Percentiles rank a stretch among this genome's conserved stretches.
These are phyloP conservation scores for Malurus leucopterus DNA, from an alignment of 2,797 vertebrate genomes.

Conservation along the genomic window DNA sequence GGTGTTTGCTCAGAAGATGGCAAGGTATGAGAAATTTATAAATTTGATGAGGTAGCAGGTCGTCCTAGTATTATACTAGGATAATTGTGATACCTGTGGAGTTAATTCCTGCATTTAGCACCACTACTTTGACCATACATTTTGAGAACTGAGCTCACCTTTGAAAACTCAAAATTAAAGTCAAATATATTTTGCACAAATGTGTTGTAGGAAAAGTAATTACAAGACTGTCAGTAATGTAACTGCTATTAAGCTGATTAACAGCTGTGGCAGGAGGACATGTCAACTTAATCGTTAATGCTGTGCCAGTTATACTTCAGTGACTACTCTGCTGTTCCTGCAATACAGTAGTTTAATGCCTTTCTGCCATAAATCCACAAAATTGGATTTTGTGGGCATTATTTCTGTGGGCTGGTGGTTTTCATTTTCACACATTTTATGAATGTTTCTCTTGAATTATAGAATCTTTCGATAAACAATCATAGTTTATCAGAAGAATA, in stretches of 20 bases:
- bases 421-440: constrained; percentile 76
- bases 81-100: not conserved
- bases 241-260: constrained; percentile 79
- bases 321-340: constrained; percentile 68
- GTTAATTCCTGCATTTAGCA: not conserved
- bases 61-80: not conserved
- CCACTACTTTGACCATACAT: constrained; percentile 16
- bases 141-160: constrained; percentile 43
- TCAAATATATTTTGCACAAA: constrained; percentile 73
- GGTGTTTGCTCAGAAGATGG: constrained; percentile 98
- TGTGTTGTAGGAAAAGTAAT: constrained; percentile 74
- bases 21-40: constrained; percentile 78
- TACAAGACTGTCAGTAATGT: constrained; percentile 78
- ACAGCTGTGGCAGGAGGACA: constrained; percentile 70
- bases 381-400: constrained; percentile 79
- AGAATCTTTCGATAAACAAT: constrained; percentile 82
- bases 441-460: constrained; percentile 79
- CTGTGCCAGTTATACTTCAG: constrained; percentile 70
- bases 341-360: constrained; percentile 73
- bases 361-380: constrained; percentile 80
- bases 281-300: constrained; percentile 74
- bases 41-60: not conserved
- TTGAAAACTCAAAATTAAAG: constrained; percentile 69
- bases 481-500: constrained; percentile 81
- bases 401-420: constrained; percentile 76